These are phyloP conservation scores for Chiloscyllium plagiosum DNA, from an alignment of 2,113 vertebrate genomes.

Conservation along the genomic window DNA sequence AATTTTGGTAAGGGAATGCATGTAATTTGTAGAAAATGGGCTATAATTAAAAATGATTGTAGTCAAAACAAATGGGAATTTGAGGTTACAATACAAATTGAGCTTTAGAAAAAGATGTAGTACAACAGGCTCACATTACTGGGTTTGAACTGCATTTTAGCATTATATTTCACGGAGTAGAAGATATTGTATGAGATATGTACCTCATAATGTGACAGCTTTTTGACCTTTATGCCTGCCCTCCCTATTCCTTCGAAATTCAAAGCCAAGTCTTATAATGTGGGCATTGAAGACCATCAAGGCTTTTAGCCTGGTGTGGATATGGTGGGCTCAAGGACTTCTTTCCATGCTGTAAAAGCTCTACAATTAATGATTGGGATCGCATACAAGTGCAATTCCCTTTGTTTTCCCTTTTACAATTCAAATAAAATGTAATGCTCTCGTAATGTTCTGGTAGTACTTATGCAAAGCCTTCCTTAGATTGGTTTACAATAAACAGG, in stretches of 20 bases:
- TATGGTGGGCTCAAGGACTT: too few species aligned
- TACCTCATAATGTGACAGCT: neutral
- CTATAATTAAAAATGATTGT: conserved; percentile 8
- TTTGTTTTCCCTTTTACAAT: neutral
- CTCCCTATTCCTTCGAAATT: neutral
- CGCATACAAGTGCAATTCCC: neutral
- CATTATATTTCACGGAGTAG: neutral
- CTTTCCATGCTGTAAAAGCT: too few species aligned
- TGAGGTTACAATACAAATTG: neutral
- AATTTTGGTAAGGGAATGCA: neutral
- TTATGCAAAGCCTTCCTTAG: too few species aligned
- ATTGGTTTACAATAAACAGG: too few species aligned
- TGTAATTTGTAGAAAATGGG: neutral
- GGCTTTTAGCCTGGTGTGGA: too few species aligned
- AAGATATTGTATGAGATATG: neutral
- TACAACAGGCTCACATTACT: neutral
- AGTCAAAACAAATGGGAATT: conserved; percentile 18
- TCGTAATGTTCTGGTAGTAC: too few species aligned
- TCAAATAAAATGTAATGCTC: too few species aligned
- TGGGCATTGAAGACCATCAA: neutral
- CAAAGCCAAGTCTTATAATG: neutral
- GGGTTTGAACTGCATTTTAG: neutral
- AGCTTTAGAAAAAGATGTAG: neutral
- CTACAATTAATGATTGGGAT: neutral
- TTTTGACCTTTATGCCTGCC: neutral